Evolutionary conservation across 2,797 vertebrate species (phyloP).

Genomic region (Cossypha polioptera): DNA sequence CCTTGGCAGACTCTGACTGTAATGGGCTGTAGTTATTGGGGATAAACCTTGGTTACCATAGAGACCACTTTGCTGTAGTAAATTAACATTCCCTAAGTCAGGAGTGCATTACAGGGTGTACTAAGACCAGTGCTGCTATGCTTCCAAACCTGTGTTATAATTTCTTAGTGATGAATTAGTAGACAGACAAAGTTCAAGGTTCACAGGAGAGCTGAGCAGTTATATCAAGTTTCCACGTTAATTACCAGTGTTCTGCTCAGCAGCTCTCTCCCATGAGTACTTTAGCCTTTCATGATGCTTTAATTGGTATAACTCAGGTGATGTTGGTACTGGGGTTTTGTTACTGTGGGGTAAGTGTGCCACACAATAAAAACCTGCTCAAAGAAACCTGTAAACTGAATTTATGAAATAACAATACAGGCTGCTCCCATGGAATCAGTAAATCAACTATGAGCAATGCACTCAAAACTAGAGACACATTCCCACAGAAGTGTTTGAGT

Average conservation of each 20-base stretch:
- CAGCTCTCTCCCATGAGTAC: background rate
- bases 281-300: background rate
- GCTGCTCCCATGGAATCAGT: background rate
- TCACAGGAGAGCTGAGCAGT: background rate
- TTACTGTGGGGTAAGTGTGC: constrained; percentile 7
- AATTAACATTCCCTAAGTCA: background rate
- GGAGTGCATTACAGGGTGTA: background rate
- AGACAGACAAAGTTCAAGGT: background rate
- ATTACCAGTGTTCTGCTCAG: background rate
- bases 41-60: background rate
- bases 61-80: background rate
- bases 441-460: background rate
- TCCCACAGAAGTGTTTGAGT: background rate
- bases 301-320: background rate
- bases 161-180: background rate
- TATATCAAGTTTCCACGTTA: background rate
- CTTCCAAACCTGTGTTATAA: background rate
- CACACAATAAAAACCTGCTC: background rate
- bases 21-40: background rate
- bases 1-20: background rate
- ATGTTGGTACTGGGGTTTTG: background rate
- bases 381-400: background rate
- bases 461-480: background rate
- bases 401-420: background rate
- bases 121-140: background rate